A percentile compares a stretch with the other conserved stretches of the same genome.
Evolutionary conservation across 2,888 invertebrate genomes (phyloP).

Genomic region (Ophioninae sp.): DNA sequence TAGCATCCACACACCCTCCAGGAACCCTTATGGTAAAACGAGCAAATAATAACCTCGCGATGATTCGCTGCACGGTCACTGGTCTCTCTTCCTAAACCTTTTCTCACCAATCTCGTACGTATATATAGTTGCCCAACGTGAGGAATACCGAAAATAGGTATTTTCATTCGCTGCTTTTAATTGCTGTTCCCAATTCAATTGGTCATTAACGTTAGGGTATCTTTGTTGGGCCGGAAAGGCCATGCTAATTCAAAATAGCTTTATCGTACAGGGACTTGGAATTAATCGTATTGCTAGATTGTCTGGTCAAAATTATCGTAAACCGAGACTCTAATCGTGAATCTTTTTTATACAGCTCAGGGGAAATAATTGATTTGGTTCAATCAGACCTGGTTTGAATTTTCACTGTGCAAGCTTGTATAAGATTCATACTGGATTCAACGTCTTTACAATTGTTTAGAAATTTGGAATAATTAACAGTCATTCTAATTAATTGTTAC

Average conservation of each 20-base stretch:
- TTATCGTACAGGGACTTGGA: background rate
- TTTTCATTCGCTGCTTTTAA: background rate
- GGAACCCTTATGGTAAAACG: conserved; percentile 62
- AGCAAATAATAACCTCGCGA: conserved; percentile 73
- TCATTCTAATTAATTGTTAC: background rate
- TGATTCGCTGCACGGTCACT: conserved; percentile 68
- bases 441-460: background rate
- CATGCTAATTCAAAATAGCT: background rate
- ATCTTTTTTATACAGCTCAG: background rate
- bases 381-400: background rate
- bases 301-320: background rate
- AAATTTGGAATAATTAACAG: background rate
- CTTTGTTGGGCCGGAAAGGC: background rate
- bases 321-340: background rate
- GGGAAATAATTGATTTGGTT: background rate
- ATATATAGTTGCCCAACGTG: background rate
- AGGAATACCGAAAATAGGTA: background rate
- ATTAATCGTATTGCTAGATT: background rate
- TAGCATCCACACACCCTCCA: conserved; percentile 71
- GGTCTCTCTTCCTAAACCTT: conserved; percentile 54
- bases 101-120: conserved; percentile 11
- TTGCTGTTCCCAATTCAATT: background rate
- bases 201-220: background rate
- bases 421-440: background rate
- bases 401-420: background rate